Evolutionary conservation across 2,113 vertebrate species (phyloP).

Genomic region (Fulmarus glacialis): DNA sequence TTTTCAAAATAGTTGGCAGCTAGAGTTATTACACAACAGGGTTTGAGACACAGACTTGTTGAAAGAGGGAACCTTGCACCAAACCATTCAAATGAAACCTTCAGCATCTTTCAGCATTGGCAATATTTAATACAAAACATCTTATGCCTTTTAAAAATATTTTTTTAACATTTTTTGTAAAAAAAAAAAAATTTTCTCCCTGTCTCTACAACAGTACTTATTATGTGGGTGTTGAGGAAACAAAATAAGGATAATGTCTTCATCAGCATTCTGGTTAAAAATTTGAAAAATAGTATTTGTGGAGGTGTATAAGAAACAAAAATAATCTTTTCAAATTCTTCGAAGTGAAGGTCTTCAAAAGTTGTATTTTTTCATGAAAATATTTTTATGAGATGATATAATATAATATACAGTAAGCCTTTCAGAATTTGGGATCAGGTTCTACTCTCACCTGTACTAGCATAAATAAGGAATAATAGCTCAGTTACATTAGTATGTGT

Average conservation of each 20-base stretch:
- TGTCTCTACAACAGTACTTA: not conserved
- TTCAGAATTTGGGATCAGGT: not conserved
- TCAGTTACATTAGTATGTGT: not conserved
- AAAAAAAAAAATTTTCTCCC: not conserved
- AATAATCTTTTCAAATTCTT: not conserved
- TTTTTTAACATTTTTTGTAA: not conserved
- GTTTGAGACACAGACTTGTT: constrained; percentile 38
- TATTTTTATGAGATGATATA: not conserved
- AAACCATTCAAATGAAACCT: constrained; percentile 25
- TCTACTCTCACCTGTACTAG: not conserved
- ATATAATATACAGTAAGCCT: not conserved
- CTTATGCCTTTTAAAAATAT: constrained; percentile 4
- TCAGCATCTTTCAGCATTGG: constrained; percentile 15
- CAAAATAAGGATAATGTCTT: not conserved
- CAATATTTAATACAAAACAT: constrained; percentile 21
- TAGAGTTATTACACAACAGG: constrained; percentile 35
- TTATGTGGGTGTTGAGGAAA: not conserved
- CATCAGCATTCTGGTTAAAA: not conserved
- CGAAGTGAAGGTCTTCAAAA: not conserved
- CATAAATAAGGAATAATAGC: not conserved
- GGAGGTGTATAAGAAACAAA: not conserved
- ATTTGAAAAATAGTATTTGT: not conserved
- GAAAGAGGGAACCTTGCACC: constrained; percentile 57
- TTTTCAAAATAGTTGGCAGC: constrained; percentile 61
- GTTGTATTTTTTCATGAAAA: not conserved